These are phyloP conservation scores for Anguilla pacifica DNA, from an alignment of 2,797 vertebrate genomes.

Conservation along the genomic window DNA sequence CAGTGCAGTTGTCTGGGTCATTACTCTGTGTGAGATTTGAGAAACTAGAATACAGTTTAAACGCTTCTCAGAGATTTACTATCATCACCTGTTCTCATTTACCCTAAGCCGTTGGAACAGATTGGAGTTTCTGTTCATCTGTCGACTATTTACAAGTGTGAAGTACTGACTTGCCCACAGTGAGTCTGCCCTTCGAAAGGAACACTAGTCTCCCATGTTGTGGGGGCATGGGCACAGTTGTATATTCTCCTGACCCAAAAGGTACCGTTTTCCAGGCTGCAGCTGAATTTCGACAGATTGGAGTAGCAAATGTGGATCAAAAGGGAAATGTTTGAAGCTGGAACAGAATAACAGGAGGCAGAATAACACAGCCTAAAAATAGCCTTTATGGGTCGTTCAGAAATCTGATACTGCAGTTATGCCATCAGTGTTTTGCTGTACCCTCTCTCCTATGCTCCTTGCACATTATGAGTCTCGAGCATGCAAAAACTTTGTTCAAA, in stretches of 20 bases:
- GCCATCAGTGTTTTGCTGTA: constrained; percentile 30
- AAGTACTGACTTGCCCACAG: no score
- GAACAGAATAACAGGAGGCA: constrained; percentile 47
- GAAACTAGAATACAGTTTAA: not conserved
- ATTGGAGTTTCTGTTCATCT: not conserved
- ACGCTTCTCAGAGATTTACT: not conserved
- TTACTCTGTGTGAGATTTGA: constrained; percentile 60
- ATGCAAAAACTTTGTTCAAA: not conserved
- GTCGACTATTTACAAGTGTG: not conserved
- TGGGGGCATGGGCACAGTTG: not conserved
- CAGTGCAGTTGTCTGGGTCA: constrained; percentile 86
- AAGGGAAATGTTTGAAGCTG: constrained; percentile 14
- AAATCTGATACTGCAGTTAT: constrained; percentile 62
- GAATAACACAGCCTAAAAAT: constrained; percentile 61
- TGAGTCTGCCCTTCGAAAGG: not conserved
- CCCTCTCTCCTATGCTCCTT: not conserved
- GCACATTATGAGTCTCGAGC: not conserved
- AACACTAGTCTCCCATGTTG: constrained; percentile 76
- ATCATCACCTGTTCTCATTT: not conserved
- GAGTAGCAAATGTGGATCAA: constrained; percentile 88
- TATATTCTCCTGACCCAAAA: constrained; percentile 75
- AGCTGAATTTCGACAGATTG: constrained; percentile 87
- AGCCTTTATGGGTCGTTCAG: constrained; percentile 63
- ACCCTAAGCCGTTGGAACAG: not conserved
- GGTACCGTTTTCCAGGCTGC: constrained; percentile 74